A percentile compares a stretch with the other conserved stretches of the same genome.
Evolutionary conservation across 1,140 invertebrate genomes (phyloP).

Genomic region (Aphaenogaster floridana): DNA sequence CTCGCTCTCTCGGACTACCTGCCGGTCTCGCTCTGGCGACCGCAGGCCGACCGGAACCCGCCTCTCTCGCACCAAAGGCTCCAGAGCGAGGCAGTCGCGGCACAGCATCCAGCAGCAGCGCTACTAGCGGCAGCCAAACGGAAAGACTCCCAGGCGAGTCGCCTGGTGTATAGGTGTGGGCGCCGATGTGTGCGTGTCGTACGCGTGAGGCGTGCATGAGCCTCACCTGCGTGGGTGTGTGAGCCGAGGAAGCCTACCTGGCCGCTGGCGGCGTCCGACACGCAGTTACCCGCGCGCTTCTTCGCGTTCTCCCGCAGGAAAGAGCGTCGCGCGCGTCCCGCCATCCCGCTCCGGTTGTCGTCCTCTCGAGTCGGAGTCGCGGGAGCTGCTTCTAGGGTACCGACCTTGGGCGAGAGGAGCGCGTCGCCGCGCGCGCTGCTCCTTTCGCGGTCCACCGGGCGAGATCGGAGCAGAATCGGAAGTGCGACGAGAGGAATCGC

Average conservation of each 20-base stretch:
- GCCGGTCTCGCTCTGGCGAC: slow-evolving; percentile 52
- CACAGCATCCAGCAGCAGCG: slow-evolving; percentile 87
- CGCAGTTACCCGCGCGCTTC: slow-evolving; percentile 83
- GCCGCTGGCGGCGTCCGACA: slow-evolving; percentile 86
- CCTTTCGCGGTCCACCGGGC: neutral
- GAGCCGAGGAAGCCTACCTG: slow-evolving; percentile 84
- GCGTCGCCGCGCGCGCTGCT: neutral
- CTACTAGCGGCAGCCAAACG: slow-evolving; percentile 86
- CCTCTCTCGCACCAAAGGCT: slow-evolving; percentile 61
- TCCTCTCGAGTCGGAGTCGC: neutral
- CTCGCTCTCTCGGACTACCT: slow-evolving; percentile 33
- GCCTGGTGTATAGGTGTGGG: slow-evolving; percentile 60
- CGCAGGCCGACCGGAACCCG: slow-evolving; percentile 38
- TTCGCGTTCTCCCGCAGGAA: slow-evolving; percentile 64
- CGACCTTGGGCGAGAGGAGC: slow-evolving; percentile 16
- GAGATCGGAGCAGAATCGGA: slow-evolving; percentile 28
- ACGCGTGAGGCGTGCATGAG: slow-evolving; percentile 79
- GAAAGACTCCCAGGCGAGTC: slow-evolving; percentile 81
- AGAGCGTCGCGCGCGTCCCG: neutral
- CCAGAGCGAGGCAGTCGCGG: slow-evolving; percentile 69
- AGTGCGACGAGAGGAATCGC: slow-evolving; percentile 34
- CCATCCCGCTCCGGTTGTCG: neutral
- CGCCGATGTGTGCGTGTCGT: slow-evolving; percentile 53
- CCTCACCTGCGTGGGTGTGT: slow-evolving; percentile 82
- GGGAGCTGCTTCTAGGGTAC: neutral